Evolutionary conservation across 92 coral and sea anemone genomes (phyloP), one percentile per base, ranked within the genome.

Genomic region (Plumapathes pennacea): DNA sequence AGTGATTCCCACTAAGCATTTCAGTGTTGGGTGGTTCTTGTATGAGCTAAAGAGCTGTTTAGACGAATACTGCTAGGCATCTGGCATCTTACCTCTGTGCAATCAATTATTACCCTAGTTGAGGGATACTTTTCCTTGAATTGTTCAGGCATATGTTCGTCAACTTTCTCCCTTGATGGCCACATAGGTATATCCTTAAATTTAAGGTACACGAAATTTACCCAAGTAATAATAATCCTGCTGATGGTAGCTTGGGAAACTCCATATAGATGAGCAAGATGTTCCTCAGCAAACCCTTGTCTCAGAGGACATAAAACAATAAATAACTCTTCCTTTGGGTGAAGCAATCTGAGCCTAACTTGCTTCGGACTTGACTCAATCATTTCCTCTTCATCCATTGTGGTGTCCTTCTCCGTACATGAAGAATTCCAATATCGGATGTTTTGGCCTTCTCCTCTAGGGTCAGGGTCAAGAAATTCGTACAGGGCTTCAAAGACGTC

Each of bases 81-180:
- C 64, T 82, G 89, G 25, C 89, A 68, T 46, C 48, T 62, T 5
- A 82, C 41, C 54, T 82, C 89, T 28, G 83, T 75, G 41, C 89
- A 82, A 53, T 69, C 89, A 49, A 82, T 75, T 13, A 82, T 69
- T 31, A 76, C 80, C 34, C 69, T 42, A 4, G 84, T 75, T 25
- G 57, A 54, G 11, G 74, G 74, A 52, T 45, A 82, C 27, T 82
- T 82, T 17, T 69, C 71, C 38, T 76, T 82, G 67, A 82, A 82
- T 10, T 61, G 60, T 49, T 76, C 71, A 4, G 89, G 83, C 89
- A 75, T 68, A 49, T 20, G 33, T 44, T 54, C 31, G 28, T 75
- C 69, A 19, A 82, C 70, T 23, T 52, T 12, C 59, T 70, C 80
- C 34, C 72, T 69, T 10, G 76, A 76, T 36, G 90, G 84, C 84